Conservation (phyloP, 1,140 invertebrate species). For the Drosophila ogumai region DNA sequence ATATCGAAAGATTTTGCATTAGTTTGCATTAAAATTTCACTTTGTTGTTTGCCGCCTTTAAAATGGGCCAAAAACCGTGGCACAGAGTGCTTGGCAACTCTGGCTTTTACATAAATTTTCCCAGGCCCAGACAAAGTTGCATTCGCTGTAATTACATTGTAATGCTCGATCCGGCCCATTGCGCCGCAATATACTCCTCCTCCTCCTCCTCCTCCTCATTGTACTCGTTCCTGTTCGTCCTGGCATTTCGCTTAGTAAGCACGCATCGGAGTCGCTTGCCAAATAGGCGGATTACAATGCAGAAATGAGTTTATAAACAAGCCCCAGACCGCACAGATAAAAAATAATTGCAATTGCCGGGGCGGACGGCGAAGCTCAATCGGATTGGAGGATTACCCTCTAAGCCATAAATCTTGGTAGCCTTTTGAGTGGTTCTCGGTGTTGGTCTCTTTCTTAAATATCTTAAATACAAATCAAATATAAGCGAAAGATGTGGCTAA, state of each 20-base stretch:
- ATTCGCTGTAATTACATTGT: constrained; percentile 78
- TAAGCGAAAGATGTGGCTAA: neutral
- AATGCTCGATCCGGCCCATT: constrained; percentile 50
- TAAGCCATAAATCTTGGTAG: constrained; percentile 17
- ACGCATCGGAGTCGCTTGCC: constrained; percentile 65
- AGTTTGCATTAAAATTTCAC: constrained; percentile 83
- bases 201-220: neutral
- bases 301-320: constrained; percentile 83
- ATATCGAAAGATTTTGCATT: constrained; percentile 83
- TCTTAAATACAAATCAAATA: neutral
- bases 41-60: constrained; percentile 71
- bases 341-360: constrained; percentile 79
- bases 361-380: constrained; percentile 13
- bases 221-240: neutral
- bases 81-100: constrained; percentile 7
- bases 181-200: constrained; percentile 15
- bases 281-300: constrained; percentile 78
- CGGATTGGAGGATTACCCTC: constrained; percentile 22
- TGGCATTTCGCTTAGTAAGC: constrained; percentile 62
- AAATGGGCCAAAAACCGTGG: constrained; percentile 31
- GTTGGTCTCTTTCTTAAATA: neutral
- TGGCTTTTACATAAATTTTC: constrained; percentile 59
- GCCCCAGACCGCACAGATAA: constrained; percentile 67
- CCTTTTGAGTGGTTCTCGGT: neutral
- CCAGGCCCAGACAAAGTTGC: constrained; percentile 68